Conservation (phyloP, 2,888 invertebrate genomes). For the Netelia virgata region DNA sequence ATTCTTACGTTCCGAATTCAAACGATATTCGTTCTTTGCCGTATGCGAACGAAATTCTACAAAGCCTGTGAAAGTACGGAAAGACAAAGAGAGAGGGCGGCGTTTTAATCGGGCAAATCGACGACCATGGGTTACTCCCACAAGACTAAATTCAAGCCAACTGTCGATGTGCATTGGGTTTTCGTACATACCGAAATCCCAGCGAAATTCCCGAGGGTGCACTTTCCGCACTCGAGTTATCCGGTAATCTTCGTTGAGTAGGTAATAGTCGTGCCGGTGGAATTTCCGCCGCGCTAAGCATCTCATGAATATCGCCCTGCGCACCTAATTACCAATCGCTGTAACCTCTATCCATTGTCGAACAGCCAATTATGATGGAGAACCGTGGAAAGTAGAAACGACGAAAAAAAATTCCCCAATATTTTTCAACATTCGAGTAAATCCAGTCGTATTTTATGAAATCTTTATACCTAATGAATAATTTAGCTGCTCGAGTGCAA, state of each 20-base stretch:
- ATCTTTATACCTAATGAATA: neutral
- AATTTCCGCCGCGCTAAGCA: conserved; percentile 53
- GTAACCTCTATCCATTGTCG: conserved; percentile 43
- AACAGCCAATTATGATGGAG: conserved; percentile 17
- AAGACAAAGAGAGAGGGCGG: neutral
- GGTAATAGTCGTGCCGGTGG: conserved; percentile 29
- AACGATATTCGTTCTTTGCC: too few species aligned
- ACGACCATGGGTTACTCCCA: conserved; percentile 11
- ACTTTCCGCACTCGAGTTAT: conserved; percentile 37
- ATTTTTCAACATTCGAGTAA: neutral
- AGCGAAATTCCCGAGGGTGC: conserved; percentile 35
- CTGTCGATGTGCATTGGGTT: conserved; percentile 19
- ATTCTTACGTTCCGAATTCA: too few species aligned
- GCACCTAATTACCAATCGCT: conserved; percentile 50
- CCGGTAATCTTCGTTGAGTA: conserved; percentile 51
- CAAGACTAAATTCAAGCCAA: neutral
- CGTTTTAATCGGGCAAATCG: neutral
- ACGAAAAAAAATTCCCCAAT: neutral
- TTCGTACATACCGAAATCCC: conserved; percentile 24
- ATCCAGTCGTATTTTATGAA: neutral
- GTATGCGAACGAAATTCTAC: neutral
- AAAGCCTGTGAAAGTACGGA: neutral
- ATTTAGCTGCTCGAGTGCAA: neutral
- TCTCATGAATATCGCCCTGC: conserved; percentile 40
- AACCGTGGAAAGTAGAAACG: neutral